These are phyloP conservation scores for Synanthedon tipuliformis DNA, from an alignment of 2,888 invertebrate genomes.

Conservation along the genomic window DNA sequence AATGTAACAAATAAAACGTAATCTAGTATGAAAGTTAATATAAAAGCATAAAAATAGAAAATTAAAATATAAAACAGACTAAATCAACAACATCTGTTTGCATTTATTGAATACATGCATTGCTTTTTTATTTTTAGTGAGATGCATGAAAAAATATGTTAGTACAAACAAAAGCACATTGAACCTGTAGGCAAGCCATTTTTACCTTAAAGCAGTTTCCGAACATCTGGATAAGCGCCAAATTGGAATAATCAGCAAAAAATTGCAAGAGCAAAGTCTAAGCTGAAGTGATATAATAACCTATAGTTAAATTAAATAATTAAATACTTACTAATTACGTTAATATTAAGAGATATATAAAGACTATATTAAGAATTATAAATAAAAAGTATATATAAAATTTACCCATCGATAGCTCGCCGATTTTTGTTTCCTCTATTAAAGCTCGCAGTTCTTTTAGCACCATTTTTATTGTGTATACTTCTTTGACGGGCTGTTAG, in stretches of 20 bases:
- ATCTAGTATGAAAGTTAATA: no score
- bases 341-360: neutral
- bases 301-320: conserved; percentile 5
- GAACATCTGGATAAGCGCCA: conserved; percentile 34
- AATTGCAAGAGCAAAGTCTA: conserved; percentile 12
- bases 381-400: conserved; percentile 1
- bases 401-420: conserved; percentile 47
- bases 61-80: no score
- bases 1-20: no score
- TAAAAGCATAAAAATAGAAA: no score
- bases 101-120: no score
- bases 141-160: no score
- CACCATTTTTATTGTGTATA: conserved; percentile 56
- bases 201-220: conserved; percentile 29
- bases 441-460: conserved; percentile 48
- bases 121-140: no score
- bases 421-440: conserved; percentile 41
- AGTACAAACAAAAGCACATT: neutral
- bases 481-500: conserved; percentile 56
- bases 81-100: no score
- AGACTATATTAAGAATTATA: neutral
- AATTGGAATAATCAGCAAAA: conserved; percentile 16
- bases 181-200: conserved; percentile 4
- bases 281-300: conserved; percentile 10
- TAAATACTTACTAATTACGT: neutral